phyloP scores from a whole-genome alignment of 2,888 invertebrate species.

The Eledona agricola region DNA sequence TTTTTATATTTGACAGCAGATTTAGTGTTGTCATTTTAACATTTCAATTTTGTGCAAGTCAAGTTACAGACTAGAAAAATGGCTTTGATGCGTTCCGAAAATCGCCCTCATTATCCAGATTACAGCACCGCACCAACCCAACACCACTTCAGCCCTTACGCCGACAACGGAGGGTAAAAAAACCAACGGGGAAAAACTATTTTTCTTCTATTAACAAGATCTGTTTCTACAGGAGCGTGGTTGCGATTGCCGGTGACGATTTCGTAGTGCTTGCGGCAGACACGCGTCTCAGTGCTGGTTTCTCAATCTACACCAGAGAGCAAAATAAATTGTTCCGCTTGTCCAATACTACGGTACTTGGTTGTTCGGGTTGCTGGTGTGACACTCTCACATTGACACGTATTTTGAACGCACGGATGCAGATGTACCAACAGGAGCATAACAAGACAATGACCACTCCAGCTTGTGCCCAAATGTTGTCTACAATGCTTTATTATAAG shows the following conservation, averaged over 20 bases:
- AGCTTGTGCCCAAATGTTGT: slow-evolving; percentile 94
- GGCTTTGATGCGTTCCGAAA: slow-evolving; percentile 17
- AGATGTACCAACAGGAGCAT: slow-evolving; percentile 95
- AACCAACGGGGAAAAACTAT: slow-evolving; percentile 36
- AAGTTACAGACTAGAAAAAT: slow-evolving; percentile 11
- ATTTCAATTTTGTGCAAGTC: slow-evolving; percentile 1
- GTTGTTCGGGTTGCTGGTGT: slow-evolving; percentile 97
- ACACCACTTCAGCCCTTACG: slow-evolving; percentile 72
- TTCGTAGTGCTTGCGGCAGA: slow-evolving; percentile 96
- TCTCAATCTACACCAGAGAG: slow-evolving; percentile 87
- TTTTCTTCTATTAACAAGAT: slow-evolving; percentile 15
- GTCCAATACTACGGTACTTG: slow-evolving; percentile 86
- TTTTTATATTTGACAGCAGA: too few species aligned
- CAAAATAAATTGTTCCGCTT: slow-evolving; percentile 88
- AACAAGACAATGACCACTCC: slow-evolving; percentile 91
- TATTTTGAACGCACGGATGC: slow-evolving; percentile 84
- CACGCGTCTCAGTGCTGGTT: slow-evolving; percentile 91
- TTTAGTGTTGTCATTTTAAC: neutral
- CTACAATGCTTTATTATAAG: slow-evolving; percentile 94
- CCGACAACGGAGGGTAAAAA: slow-evolving; percentile 80
- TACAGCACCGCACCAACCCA: slow-evolving; percentile 58
- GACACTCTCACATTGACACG: slow-evolving; percentile 92
- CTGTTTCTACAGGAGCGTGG: slow-evolving; percentile 77
- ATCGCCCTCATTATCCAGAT: slow-evolving; percentile 53
- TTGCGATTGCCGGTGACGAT: slow-evolving; percentile 95